phyloP scores from a whole-genome alignment of 37 sponge, comb jelly and placozoan genomes.

The Halichondria panicea region DNA sequence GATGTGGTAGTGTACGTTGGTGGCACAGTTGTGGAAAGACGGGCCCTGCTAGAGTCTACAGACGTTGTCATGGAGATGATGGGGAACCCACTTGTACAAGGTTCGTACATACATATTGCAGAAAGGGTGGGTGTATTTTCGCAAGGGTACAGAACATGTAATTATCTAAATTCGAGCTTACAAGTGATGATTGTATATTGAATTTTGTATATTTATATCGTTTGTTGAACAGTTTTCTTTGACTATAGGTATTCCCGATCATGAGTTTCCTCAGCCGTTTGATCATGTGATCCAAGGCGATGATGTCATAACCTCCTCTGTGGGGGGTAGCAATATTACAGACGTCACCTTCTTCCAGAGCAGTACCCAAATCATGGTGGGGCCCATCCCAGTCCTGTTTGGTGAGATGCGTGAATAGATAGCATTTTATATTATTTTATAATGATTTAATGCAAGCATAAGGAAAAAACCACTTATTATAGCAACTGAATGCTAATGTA shows the following conservation, averaged over 20 bases:
- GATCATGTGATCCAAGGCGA: slow-evolving; percentile 30
- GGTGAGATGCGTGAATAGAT: too few relatives aligned
- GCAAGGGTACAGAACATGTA: neutral
- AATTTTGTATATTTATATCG: neutral
- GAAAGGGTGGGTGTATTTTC: neutral
- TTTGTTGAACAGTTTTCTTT: neutral
- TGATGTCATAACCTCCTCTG: neutral
- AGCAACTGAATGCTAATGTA: too few relatives aligned
- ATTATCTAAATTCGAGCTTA: neutral
- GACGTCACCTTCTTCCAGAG: slow-evolving; percentile 36
- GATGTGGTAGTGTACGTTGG: slow-evolving; percentile 43
- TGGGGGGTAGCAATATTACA: neutral
- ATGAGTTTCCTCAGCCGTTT: slow-evolving; percentile 73
- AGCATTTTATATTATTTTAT: too few relatives aligned
- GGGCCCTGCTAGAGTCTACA: neutral
- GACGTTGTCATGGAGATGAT: slow-evolving; percentile 5
- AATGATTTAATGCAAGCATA: too few relatives aligned
- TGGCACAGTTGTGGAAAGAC: slow-evolving; percentile 60
- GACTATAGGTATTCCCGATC: slow-evolving; percentile 33
- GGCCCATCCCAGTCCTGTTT: slow-evolving; percentile 60
- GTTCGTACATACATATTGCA: too few relatives aligned
- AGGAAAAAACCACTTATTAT: too few relatives aligned
- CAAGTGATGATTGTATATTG: neutral
- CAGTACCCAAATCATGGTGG: slow-evolving; percentile 63
- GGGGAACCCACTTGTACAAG: slow-evolving; percentile 55